These are phyloP conservation scores for Tupaia chinensis DNA, from an alignment of 2,113 vertebrate genomes.

Conservation along the genomic window DNA sequence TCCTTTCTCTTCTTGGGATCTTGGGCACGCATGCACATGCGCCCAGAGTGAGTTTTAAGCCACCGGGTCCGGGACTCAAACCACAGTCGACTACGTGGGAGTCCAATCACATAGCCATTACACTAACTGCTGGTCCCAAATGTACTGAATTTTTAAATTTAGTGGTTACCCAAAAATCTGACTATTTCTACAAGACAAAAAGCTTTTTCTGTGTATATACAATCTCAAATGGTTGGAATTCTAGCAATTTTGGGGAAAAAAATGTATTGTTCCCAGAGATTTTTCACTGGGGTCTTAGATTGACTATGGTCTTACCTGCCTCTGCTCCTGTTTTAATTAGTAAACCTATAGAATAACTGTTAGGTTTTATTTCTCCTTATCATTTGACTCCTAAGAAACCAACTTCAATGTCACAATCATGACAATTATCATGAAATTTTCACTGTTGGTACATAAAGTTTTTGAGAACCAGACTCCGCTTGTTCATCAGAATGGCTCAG, in stretches of 20 bases:
- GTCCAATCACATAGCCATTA: too few species aligned
- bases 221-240: slow-evolving; percentile 37
- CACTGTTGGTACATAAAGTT: neutral
- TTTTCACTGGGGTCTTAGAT: neutral
- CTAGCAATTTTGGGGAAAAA: neutral
- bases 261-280: neutral
- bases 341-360: neutral
- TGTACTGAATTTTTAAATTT: slow-evolving; percentile 16
- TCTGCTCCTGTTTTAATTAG: neutral
- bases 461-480: neutral
- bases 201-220: neutral
- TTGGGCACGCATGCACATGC: too few species aligned
- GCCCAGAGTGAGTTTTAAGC: too few species aligned
- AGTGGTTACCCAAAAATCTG: neutral
- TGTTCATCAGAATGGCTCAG: neutral
- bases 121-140: neutral
- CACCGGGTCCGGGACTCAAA: too few species aligned
- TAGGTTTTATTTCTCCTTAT: slow-evolving; percentile 33
- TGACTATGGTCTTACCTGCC: neutral
- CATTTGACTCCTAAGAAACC: slow-evolving; percentile 17
- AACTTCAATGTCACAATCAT: neutral
- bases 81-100: too few species aligned
- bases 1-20: too few species aligned
- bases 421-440: neutral
- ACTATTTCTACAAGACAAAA: neutral